Evolutionary conservation across 2,888 invertebrate species (phyloP).

Genomic region (Adela reaumurella): DNA sequence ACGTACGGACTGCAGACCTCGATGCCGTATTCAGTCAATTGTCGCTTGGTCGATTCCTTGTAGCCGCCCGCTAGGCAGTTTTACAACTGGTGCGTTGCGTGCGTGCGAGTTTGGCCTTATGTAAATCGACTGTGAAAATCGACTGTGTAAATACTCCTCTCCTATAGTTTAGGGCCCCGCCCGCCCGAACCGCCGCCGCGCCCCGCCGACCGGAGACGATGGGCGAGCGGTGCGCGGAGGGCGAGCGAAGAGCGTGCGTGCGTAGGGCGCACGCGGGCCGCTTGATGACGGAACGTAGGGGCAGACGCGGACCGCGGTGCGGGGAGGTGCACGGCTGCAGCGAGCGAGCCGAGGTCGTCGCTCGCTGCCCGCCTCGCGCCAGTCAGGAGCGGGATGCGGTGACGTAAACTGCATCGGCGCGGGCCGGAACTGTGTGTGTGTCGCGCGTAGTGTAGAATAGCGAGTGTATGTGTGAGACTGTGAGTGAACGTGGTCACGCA

Average conservation of each 20-base stretch:
- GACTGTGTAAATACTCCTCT: no score
- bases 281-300: conserved; percentile 18
- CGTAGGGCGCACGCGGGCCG: conserved; percentile 17
- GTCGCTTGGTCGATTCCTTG: no score
- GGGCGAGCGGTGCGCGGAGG: conserved; percentile 21
- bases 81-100: no score
- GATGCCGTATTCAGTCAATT: no score
- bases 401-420: conserved; percentile 55
- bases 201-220: conserved; percentile 40
- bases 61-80: no score
- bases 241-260: conserved; percentile 18
- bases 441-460: conserved; percentile 27
- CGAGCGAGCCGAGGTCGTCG: conserved; percentile 54
- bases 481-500: conserved; percentile 16
- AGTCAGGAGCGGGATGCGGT: conserved; percentile 58
- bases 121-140: no score
- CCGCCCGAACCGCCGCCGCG: conserved; percentile 6
- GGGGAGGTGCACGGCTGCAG: conserved; percentile 47
- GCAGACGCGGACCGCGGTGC: conserved; percentile 22
- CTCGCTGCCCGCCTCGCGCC: conserved; percentile 29
- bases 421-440: conserved; percentile 54
- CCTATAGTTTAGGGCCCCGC: background rate
- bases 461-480: conserved; percentile 35
- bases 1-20: no score
- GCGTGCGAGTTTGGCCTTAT: no score